phyloP scores from a whole-genome alignment of 2,888 invertebrate genomes.

The Chironomus riparius region DNA sequence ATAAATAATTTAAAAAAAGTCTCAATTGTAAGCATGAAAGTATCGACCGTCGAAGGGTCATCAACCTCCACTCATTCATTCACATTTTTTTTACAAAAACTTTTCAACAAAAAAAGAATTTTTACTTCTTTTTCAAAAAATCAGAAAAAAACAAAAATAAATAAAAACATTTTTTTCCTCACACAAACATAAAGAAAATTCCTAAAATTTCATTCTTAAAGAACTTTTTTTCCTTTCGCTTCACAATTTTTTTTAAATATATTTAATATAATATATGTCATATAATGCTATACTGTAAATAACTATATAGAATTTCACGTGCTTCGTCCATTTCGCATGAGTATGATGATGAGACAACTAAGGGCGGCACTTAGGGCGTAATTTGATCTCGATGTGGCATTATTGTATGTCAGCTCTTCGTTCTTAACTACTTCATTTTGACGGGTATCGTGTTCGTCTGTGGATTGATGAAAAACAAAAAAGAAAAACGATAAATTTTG shows the following conservation, averaged over 20 bases:
- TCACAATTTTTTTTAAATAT: background rate
- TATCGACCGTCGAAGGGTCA: background rate
- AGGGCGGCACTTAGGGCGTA: background rate
- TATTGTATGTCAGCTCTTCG: slow-evolving; percentile 75
- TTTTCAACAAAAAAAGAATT: background rate
- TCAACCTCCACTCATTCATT: background rate
- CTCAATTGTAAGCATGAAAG: background rate
- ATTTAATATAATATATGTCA: background rate
- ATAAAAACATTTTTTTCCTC: background rate
- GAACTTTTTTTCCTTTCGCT: background rate
- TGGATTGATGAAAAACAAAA: too few relatives aligned
- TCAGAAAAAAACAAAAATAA: background rate
- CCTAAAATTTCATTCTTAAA: background rate
- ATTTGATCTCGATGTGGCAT: slow-evolving; percentile 4
- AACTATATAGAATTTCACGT: background rate
- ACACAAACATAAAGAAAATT: background rate
- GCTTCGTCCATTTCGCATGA: slow-evolving; percentile 11
- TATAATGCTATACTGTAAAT: background rate
- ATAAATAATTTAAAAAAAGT: background rate
- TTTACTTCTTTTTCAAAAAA: background rate
- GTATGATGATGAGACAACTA: slow-evolving; percentile 13
- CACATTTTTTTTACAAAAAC: background rate
- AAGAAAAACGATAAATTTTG: too few relatives aligned
- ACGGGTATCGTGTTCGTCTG: slow-evolving; percentile 77
- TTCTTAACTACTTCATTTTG: slow-evolving; percentile 90